Percentiles rank a stretch among this genome's conserved stretches.
Evolutionary conservation across 1,140 invertebrate species (phyloP).

Genomic region (Zaprionus tsacasi): DNA sequence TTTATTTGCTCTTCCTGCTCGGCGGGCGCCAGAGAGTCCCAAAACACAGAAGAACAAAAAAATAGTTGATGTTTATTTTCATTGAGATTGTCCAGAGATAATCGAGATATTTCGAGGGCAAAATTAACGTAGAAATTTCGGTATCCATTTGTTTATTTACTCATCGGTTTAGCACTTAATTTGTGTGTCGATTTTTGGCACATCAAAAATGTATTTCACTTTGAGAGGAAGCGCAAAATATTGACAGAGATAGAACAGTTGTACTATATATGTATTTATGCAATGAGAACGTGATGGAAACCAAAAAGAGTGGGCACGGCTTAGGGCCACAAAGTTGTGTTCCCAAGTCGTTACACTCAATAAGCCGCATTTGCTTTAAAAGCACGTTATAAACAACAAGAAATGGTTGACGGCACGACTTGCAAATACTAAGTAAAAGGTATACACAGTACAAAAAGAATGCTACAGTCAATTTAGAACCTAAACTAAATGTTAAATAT

Average conservation of each 20-base stretch:
- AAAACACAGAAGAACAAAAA: slow-evolving; percentile 16
- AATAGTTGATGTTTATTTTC: slow-evolving; percentile 55
- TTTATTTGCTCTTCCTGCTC: slow-evolving; percentile 44
- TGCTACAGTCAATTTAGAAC: too few relatives aligned
- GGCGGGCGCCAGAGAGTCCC: slow-evolving; percentile 14
- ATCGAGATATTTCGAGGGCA: slow-evolving; percentile 35
- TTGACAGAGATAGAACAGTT: background rate
- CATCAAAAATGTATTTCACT: slow-evolving; percentile 21
- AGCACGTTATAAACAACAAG: slow-evolving; percentile 51
- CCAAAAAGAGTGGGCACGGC: background rate
- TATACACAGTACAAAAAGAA: too few relatives aligned
- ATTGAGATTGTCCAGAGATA: slow-evolving; percentile 43
- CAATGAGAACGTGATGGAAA: slow-evolving; percentile 43
- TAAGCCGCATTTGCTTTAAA: slow-evolving; percentile 56
- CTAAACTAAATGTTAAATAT: too few relatives aligned
- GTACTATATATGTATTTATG: too few relatives aligned
- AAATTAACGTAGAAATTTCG: slow-evolving; percentile 62
- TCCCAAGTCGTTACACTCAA: slow-evolving; percentile 46
- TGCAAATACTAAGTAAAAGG: background rate
- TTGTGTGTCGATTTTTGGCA: slow-evolving; percentile 41
- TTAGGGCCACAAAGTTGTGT: slow-evolving; percentile 17
- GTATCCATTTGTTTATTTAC: slow-evolving; percentile 44
- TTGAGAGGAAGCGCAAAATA: background rate
- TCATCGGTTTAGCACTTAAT: slow-evolving; percentile 64
- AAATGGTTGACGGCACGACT: background rate